These are phyloP conservation scores for Lophotis ruficrista DNA, from an alignment of 2,113 vertebrate species.

Conservation along the genomic window DNA sequence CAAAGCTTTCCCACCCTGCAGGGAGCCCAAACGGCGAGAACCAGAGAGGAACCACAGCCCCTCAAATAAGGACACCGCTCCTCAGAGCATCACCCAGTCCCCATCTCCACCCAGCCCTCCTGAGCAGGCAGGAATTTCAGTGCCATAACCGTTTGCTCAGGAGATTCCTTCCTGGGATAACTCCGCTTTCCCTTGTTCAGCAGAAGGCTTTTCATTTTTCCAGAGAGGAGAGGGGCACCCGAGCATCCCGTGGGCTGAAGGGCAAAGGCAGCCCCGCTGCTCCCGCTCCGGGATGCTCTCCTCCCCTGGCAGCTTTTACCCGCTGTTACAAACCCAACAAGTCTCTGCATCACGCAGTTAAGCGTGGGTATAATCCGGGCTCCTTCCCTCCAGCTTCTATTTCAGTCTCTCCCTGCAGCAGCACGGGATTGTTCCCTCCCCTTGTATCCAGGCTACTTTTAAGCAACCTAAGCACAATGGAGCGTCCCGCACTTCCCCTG, in stretches of 20 bases:
- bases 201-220: background rate
- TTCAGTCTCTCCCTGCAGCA: background rate
- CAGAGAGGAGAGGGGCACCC: rapidly evolving
- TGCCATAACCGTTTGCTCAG: rapidly evolving
- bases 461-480: constrained; percentile 35
- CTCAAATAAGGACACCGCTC: background rate
- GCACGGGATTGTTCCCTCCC: background rate
- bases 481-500: background rate
- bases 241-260: background rate
- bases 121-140: background rate
- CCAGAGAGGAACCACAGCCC: background rate
- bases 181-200: background rate
- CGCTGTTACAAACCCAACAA: background rate
- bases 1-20: background rate
- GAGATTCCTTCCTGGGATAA: background rate
- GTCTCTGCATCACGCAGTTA: background rate
- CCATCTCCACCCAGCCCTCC: rapidly evolving
- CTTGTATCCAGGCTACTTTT: background rate
- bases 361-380: background rate
- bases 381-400: background rate
- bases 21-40: background rate
- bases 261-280: rapidly evolving
- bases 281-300: background rate
- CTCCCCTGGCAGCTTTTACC: background rate
- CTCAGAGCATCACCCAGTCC: background rate